Evolutionary conservation across 2,797 vertebrate species (phyloP), one percentile per base, ranked within the genome.

Genomic region (Loris lydekkerianus): DNA sequence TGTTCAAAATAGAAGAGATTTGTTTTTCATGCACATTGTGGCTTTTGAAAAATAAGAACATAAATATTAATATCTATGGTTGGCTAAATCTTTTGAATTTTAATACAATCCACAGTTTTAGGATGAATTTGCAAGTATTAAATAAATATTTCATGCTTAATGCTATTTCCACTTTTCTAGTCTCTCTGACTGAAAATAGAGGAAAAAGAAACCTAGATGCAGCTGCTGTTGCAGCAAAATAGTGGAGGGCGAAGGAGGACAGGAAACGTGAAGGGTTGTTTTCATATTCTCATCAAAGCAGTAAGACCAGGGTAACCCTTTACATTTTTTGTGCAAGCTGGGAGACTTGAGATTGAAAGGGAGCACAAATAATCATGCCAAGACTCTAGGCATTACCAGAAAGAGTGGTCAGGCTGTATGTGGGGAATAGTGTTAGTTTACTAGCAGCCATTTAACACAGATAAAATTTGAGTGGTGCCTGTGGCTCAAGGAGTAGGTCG

Each of bases 61-160:
- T 23, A 81, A 5, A 69, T 78, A 14, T 53, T 15, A 53, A 2
- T 53, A 53, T 53, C 49, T 34, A 13, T 18, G 29, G 20, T 86
- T 43, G 56, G 23, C 80, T 61, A 67, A 89, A 94, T 88, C 88
- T 77, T 90, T 73, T 86, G 15, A 90, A 87, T 91, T 70, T 86
- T 53, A 86, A 10, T 84, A 72, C 86, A 78, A 75, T 15, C 56
- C 70, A 20, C 17, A 10, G n/a, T 37, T 43, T 85, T 43, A 78
- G 78, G n/a, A 23, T 89, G 31, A 80, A 69, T 77, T 31, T 82
- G 6, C 10, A 77, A 67, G n/a, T 87, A 23, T 20, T n/a, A 78
- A 86, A 65, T 88, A 69, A 37, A 10, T 70, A 31, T 61, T 88
- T 92, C 53, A 56, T 67, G 27, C 17, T 76, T 73, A 46, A 25